A percentile compares a stretch with the other conserved stretches of the same genome.
Conservation (phyloP, 1,140 invertebrate species). For the Papilio helenus region DNA sequence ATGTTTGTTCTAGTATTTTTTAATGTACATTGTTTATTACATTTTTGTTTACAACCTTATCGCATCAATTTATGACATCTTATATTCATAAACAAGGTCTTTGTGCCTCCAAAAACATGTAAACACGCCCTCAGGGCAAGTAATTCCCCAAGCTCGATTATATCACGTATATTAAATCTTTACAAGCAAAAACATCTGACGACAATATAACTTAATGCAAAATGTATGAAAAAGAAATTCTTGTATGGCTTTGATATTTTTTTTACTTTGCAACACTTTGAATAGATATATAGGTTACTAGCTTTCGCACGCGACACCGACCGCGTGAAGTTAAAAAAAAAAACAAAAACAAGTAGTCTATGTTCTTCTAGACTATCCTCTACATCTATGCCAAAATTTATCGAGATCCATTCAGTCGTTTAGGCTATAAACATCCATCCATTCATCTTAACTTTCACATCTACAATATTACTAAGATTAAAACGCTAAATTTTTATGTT, state of each 20-base stretch:
- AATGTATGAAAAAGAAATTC: background rate
- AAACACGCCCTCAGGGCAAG: conserved; percentile 30
- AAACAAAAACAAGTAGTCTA: no score
- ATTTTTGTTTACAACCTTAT: background rate
- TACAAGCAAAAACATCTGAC: conserved; percentile 50
- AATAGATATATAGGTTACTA: conserved; percentile 13
- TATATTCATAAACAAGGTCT: background rate
- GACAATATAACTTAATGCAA: conserved; percentile 54
- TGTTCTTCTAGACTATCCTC: no score
- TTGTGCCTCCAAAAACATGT: conserved; percentile 16
- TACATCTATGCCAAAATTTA: no score
- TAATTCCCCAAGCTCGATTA: conserved; percentile 52
- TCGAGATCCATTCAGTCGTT: no score
- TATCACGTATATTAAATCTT: conserved; percentile 55
- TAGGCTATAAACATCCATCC: no score
- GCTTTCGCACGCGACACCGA: no score
- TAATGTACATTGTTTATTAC: background rate
- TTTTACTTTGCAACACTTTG: background rate
- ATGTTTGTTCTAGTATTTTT: background rate
- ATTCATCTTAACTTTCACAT: no score
- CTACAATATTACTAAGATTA: no score
- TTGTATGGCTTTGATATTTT: background rate
- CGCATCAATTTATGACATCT: background rate
- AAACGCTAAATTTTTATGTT: conserved; percentile 39
- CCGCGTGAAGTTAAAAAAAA: no score